phyloP scores from a whole-genome alignment of 2,113 vertebrate species.

The Melanotaenia duboulayi region DNA sequence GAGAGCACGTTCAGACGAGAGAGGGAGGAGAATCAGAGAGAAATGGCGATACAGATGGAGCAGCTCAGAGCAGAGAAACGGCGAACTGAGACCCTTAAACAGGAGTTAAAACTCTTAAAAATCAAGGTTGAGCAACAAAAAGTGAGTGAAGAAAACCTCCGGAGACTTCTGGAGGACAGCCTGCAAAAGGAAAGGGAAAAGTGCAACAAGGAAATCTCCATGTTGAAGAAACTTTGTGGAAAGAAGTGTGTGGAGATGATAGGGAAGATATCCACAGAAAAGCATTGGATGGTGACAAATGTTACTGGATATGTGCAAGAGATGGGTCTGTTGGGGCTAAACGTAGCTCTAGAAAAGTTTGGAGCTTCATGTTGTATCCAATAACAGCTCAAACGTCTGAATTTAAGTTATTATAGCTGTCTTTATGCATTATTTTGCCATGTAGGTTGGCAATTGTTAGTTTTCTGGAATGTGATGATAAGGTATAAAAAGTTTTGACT shows the following conservation, averaged over 20 bases:
- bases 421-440: neutral
- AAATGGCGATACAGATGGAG: conserved; percentile 44
- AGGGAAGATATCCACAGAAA: neutral
- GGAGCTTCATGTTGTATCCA: conserved; percentile 54
- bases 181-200: conserved; percentile 14
- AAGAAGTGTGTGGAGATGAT: neutral
- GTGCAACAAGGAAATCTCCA: conserved; percentile 5
- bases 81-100: conserved; percentile 26
- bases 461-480: neutral
- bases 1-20: neutral
- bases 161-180: conserved; percentile 38
- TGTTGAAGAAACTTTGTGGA: conserved; percentile 17
- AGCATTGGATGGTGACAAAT: neutral
- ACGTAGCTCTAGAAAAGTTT: conserved; percentile 50
- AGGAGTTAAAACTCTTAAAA: conserved; percentile 46
- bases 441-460: neutral
- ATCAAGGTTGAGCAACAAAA: conserved; percentile 48
- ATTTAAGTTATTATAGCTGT: neutral
- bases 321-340: conserved; percentile 66
- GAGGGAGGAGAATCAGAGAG: conserved; percentile 33
- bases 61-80: conserved; percentile 50
- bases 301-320: conserved; percentile 58
- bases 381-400: conserved; percentile 4
- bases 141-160: conserved; percentile 23
- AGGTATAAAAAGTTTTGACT: neutral